These are phyloP conservation scores for Agrypnia vestita DNA, from an alignment of 1,140 invertebrate species.

Conservation along the genomic window DNA sequence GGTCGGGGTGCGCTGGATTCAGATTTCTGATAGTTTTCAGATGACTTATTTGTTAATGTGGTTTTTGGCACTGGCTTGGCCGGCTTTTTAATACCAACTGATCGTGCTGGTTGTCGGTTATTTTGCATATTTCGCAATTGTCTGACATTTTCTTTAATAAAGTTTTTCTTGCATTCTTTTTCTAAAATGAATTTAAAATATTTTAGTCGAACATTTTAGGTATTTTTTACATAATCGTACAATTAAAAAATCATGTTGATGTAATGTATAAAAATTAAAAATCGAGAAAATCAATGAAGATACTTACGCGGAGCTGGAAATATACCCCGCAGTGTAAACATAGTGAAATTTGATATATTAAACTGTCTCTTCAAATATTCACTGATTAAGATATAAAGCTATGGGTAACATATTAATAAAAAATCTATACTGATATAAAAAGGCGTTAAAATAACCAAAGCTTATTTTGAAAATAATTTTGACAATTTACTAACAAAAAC, in stretches of 20 bases:
- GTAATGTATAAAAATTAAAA: not conserved
- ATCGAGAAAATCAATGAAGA: constrained; percentile 1
- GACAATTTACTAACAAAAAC: constrained; percentile 46
- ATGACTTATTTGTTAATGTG: constrained; percentile 3
- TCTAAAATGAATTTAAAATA: constrained; percentile 14
- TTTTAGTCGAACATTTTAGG: not conserved
- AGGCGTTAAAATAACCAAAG: constrained; percentile 33
- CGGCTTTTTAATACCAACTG: constrained; percentile 18
- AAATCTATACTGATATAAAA: constrained; percentile 35
- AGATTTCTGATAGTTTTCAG: constrained; percentile 1
- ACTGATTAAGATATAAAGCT: not conserved
- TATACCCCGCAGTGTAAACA: constrained; percentile 43
- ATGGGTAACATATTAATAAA: constrained; percentile 27
- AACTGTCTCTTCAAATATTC: constrained; percentile 3
- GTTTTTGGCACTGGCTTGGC: not conserved
- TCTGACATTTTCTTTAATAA: constrained; percentile 50
- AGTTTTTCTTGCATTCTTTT: constrained; percentile 48
- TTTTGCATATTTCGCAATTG: constrained; percentile 40
- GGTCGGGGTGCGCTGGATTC: not conserved
- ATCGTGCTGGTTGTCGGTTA: constrained; percentile 5
- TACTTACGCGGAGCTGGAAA: constrained; percentile 46
- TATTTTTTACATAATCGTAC: not conserved
- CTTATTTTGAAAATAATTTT: constrained; percentile 49
- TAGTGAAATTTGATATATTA: constrained; percentile 18
- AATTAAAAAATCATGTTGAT: no score